phyloP scores from a whole-genome alignment of 2,113 vertebrate genomes.

The Pandion haliaetus region DNA sequence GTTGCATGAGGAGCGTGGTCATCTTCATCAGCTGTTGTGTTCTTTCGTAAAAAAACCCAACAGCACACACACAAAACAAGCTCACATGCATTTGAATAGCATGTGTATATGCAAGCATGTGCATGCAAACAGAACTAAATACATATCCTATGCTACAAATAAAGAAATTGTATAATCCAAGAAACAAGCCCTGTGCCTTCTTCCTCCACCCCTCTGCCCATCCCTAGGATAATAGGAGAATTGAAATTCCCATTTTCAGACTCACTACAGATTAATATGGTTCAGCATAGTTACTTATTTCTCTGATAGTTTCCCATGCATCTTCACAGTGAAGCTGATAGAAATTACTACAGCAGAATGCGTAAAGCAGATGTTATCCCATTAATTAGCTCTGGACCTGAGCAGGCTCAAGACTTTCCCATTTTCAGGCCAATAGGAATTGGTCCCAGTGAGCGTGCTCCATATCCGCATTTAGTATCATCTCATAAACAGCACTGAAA shows the following conservation, averaged over 20 bases:
- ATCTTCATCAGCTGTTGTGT: not conserved
- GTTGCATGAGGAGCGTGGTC: constrained; percentile 15
- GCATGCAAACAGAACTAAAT: not conserved
- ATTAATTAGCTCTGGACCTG: constrained; percentile 84
- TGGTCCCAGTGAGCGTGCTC: constrained; percentile 81
- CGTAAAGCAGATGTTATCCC: constrained; percentile 83
- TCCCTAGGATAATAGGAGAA: constrained; percentile 29
- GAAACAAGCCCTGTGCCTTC: not conserved
- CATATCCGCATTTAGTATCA: constrained; percentile 83
- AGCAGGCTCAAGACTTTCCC: constrained; percentile 75
- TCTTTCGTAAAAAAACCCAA: not conserved
- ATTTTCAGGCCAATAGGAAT: constrained; percentile 83
- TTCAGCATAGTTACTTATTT: constrained; percentile 73
- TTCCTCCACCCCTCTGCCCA: not conserved
- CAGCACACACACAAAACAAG: not conserved
- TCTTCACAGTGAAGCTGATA: constrained; percentile 74
- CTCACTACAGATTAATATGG: constrained; percentile 62
- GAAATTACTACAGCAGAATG: constrained; percentile 74
- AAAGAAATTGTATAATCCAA: not conserved
- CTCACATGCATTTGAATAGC: not conserved
- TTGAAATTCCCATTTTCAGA: constrained; percentile 50
- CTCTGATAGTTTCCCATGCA: constrained; percentile 71
- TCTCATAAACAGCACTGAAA: constrained; percentile 82
- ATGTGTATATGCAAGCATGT: not conserved
- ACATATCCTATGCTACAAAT: not conserved